Conservation (phyloP, 2,797 vertebrate genomes). For the Cephalopachus bancanus region DNA sequence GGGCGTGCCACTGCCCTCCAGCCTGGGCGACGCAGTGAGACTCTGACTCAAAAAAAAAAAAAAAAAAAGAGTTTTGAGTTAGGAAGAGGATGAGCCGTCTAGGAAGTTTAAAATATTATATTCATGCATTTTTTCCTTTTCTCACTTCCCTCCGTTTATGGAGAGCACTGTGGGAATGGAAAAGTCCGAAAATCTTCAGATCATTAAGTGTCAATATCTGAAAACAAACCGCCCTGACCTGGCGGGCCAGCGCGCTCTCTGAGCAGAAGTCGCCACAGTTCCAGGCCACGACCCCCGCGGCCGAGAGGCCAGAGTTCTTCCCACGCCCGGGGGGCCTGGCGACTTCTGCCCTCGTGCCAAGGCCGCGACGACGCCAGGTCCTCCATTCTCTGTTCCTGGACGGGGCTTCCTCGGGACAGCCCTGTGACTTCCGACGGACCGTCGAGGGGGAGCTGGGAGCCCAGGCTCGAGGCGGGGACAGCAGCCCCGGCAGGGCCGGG, state of each 20-base stretch:
- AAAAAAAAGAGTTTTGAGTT: background rate
- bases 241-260: background rate
- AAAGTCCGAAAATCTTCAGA: conserved; percentile 51
- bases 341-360: background rate
- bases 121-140: background rate
- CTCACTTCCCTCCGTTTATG: background rate
- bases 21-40: too few relatives aligned
- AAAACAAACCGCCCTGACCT: background rate
- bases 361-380: background rate
- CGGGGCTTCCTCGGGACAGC: background rate
- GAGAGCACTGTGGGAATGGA: background rate
- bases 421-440: background rate
- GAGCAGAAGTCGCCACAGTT: background rate
- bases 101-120: background rate
- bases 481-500: background rate
- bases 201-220: background rate
- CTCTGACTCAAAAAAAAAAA: too few relatives aligned
- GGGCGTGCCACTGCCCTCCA: too few relatives aligned
- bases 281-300: background rate
- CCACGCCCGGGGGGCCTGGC: background rate
- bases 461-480: background rate
- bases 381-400: background rate
- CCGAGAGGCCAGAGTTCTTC: background rate
- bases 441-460: background rate
- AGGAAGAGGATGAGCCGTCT: background rate